Evolutionary conservation across 2,113 vertebrate genomes (phyloP).

Genomic region (Propithecus coquereli): DNA sequence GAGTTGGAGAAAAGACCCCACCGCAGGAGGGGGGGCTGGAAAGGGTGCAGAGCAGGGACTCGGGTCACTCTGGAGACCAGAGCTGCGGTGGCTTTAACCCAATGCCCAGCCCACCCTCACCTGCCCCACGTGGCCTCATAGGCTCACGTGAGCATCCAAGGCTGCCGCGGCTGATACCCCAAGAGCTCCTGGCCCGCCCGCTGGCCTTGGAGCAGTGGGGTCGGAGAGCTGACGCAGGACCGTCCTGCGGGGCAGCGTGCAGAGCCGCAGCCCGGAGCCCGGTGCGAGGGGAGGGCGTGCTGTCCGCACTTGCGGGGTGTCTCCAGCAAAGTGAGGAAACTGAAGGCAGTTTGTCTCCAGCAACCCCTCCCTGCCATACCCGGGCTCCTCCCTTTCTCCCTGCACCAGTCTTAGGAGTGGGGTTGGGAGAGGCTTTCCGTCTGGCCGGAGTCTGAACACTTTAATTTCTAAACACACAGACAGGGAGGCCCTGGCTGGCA

Average conservation of each 20-base stretch:
- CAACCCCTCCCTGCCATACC: neutral
- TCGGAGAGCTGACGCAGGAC: too few relatives aligned
- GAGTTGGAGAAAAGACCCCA: neutral
- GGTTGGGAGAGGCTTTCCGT: too few relatives aligned
- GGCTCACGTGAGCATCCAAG: neutral
- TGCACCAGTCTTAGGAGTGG: neutral
- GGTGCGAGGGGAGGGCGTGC: rapidly evolving
- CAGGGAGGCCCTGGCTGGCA: too few relatives aligned
- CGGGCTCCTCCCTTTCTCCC: too few relatives aligned
- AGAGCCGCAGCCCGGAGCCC: neutral
- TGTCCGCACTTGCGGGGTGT: neutral
- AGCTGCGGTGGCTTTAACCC: neutral
- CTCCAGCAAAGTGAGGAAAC: neutral
- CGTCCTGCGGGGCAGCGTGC: rapidly evolving
- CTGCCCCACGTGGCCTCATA: neutral
- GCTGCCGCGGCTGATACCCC: neutral
- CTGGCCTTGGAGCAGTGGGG: too few relatives aligned
- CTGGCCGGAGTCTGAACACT: neutral
- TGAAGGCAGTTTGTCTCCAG: too few relatives aligned
- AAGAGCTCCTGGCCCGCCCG: neutral
- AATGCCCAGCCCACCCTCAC: neutral
- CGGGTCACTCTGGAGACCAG: neutral
- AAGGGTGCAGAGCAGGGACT: neutral
- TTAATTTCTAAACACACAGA: neutral
- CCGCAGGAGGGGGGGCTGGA: neutral